These are phyloP conservation scores for Aleiodes sp. DNA, from an alignment of 1,140 invertebrate genomes.

Conservation along the genomic window DNA sequence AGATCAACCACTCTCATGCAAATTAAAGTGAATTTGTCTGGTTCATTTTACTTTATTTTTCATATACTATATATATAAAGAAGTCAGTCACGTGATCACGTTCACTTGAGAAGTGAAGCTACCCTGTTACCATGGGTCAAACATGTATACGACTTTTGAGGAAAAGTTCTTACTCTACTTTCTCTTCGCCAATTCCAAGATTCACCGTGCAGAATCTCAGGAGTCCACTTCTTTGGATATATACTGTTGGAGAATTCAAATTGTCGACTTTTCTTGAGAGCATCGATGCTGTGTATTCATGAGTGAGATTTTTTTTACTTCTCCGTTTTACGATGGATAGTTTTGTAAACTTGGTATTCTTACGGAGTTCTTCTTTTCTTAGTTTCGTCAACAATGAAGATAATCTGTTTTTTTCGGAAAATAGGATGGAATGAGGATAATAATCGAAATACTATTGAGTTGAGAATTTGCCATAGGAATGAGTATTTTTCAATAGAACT, in stretches of 20 bases:
- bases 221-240: not conserved
- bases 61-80: no score
- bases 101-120: not conserved
- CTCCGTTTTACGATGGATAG: not conserved
- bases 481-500: no score
- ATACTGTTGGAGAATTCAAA: not conserved
- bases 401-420: no score
- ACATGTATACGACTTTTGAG: not conserved
- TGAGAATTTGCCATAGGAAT: no score
- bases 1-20: not conserved
- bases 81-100: no score
- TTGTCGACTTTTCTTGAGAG: not conserved
- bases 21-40: not conserved
- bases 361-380: no score
- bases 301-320: not conserved
- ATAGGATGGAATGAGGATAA: no score
- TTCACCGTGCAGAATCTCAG: not conserved
- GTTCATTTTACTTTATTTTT: not conserved
- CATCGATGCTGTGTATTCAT: conserved; percentile 4
- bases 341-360: no score
- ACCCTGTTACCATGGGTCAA: not conserved
- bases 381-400: no score
- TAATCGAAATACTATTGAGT: no score
- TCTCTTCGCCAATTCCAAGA: no score
- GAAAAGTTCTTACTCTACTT: not conserved